A percentile compares a stretch with the other conserved stretches of the same genome.
Conservation (phyloP, 2,888 invertebrate genomes). For the Phengaris arion region DNA sequence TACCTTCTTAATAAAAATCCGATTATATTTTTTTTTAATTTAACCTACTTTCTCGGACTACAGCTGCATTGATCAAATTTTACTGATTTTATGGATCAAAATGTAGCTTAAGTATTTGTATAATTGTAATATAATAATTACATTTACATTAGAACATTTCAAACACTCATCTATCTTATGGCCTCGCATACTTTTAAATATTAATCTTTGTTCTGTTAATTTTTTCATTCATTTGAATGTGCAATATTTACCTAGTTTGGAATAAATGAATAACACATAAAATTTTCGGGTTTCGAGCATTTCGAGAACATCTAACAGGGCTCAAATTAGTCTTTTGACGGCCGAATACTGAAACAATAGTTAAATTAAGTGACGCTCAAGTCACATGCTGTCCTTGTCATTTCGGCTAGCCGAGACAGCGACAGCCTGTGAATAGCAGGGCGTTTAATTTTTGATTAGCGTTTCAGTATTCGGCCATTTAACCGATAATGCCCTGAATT, state of each 20-base stretch:
- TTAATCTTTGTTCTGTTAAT: not conserved
- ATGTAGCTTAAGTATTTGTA: not conserved
- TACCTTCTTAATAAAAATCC: too few species aligned
- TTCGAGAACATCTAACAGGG: not conserved
- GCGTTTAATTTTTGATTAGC: too few species aligned
- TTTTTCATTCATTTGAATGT: not conserved
- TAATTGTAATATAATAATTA: not conserved
- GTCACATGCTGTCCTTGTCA: too few species aligned
- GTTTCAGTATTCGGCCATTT: too few species aligned
- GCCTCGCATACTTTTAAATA: not conserved
- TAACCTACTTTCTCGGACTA: not conserved
- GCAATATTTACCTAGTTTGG: not conserved
- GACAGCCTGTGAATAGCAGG: too few species aligned
- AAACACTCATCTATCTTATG: not conserved
- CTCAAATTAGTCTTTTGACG: not conserved
- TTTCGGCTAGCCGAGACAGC: too few species aligned
- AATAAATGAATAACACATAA: too few species aligned
- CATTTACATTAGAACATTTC: not conserved
- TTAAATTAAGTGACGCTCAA: too few species aligned
- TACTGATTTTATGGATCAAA: not conserved
- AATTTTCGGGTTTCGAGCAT: too few species aligned
- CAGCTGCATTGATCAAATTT: not conserved
- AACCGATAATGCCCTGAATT: too few species aligned
- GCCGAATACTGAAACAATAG: too few species aligned
- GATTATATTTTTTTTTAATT: too few species aligned